phyloP scores from a whole-genome alignment of 2,888 invertebrate species.

The Stegophylla sp. region DNA sequence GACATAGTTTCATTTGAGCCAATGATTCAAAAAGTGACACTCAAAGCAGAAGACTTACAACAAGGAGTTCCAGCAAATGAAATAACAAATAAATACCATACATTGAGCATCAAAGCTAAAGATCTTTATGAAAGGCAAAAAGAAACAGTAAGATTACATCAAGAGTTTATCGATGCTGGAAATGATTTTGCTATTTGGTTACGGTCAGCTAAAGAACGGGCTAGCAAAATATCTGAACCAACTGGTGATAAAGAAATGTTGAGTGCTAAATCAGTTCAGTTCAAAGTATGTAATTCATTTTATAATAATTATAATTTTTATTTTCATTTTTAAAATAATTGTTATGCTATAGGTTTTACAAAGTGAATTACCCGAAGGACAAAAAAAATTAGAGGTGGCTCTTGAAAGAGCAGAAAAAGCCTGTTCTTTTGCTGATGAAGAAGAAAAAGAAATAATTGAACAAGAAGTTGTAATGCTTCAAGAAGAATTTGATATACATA shows the following conservation, averaged over 20 bases:
- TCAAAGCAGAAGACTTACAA: conserved; percentile 89
- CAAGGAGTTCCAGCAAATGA: conserved; percentile 90
- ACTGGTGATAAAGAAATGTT: conserved; percentile 89
- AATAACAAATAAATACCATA: conserved; percentile 89
- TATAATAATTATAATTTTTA: background rate
- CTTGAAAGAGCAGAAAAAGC: conserved; percentile 85
- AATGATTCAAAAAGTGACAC: conserved; percentile 93
- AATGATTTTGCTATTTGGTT: conserved; percentile 93
- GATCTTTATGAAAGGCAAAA: conserved; percentile 87
- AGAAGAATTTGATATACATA: conserved; percentile 84
- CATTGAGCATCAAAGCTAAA: conserved; percentile 86
- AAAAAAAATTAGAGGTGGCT: conserved; percentile 81
- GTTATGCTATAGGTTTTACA: conserved; percentile 70
- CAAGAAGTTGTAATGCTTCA: conserved; percentile 89
- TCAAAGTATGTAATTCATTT: conserved; percentile 69
- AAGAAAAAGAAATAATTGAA: conserved; percentile 88
- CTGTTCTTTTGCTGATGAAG: conserved; percentile 82
- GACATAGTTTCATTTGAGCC: conserved; percentile 96
- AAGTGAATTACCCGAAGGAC: conserved; percentile 83
- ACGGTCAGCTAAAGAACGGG: conserved; percentile 84
- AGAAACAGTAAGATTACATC: conserved; percentile 87
- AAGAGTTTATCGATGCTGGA: conserved; percentile 89
- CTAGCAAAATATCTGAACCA: conserved; percentile 90
- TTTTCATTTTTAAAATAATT: conserved; percentile 13
- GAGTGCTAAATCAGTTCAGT: conserved; percentile 83